These are phyloP conservation scores for Ceriagrion tenellum DNA, from an alignment of 2,888 invertebrate genomes.

Conservation along the genomic window DNA sequence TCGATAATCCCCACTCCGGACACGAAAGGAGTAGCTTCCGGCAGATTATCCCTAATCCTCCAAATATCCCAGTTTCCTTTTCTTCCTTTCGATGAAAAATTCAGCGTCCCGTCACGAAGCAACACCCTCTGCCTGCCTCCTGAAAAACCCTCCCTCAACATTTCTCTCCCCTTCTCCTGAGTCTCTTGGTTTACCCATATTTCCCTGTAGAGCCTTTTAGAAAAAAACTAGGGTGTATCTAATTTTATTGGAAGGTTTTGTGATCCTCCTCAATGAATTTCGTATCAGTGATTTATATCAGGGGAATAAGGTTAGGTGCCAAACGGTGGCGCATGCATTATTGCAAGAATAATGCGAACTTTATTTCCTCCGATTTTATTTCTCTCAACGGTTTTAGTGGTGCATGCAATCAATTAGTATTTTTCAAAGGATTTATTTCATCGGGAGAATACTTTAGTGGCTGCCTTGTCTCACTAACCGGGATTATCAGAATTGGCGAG, in stretches of 20 bases:
- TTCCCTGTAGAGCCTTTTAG: not conserved
- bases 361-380: not conserved
- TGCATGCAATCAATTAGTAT: not conserved
- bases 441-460: too few relatives aligned
- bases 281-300: not conserved
- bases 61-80: conserved; percentile 5
- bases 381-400: not conserved
- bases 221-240: not conserved
- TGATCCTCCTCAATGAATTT: not conserved
- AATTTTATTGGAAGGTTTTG: not conserved
- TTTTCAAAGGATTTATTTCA: too few relatives aligned
- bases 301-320: not conserved
- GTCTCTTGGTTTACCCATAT: not conserved
- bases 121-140: not conserved
- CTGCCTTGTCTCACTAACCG: too few relatives aligned
- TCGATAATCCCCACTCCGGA: not conserved
- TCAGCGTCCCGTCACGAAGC: conserved; percentile 27
- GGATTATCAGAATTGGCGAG: too few relatives aligned
- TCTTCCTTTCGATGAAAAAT: not conserved
- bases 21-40: conserved; percentile 27
- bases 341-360: not conserved
- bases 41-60: not conserved
- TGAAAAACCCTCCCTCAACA: not conserved
- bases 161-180: not conserved
- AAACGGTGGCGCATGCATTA: not conserved